Conservation (phyloP, 1,140 invertebrate species). For the Eriosoma lanigerum region DNA sequence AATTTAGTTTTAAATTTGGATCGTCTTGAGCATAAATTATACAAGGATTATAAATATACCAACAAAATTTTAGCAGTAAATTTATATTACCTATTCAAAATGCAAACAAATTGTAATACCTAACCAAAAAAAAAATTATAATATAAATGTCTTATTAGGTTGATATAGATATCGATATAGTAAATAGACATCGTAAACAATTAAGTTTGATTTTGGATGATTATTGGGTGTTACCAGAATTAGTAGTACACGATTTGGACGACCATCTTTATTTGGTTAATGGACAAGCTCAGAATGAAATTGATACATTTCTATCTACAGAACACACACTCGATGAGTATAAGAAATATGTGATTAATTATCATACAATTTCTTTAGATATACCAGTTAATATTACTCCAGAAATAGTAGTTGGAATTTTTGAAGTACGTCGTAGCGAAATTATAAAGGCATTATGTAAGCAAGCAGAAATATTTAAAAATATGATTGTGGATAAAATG, state of each 20-base stretch:
- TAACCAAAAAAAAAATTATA: too few relatives aligned
- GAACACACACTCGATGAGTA: constrained; percentile 70
- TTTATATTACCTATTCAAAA: not conserved
- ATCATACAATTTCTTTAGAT: constrained; percentile 66
- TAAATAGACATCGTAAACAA: constrained; percentile 63
- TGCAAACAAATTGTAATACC: too few relatives aligned
- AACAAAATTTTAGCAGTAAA: constrained; percentile 31
- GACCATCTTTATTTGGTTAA: constrained; percentile 79
- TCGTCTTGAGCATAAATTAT: constrained; percentile 34
- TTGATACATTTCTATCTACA: constrained; percentile 70
- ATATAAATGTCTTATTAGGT: not conserved
- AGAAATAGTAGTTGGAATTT: constrained; percentile 77
- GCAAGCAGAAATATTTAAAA: constrained; percentile 70
- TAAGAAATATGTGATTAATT: constrained; percentile 66
- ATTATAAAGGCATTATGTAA: constrained; percentile 73
- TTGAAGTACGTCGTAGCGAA: constrained; percentile 79
- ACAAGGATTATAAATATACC: constrained; percentile 11
- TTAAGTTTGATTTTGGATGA: constrained; percentile 68
- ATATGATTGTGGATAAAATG: constrained; percentile 73
- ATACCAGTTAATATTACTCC: constrained; percentile 69
- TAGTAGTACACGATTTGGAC: constrained; percentile 75
- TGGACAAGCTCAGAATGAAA: constrained; percentile 67
- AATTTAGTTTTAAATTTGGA: constrained; percentile 38
- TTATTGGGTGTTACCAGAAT: constrained; percentile 70
- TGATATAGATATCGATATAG: constrained; percentile 59